Evolutionary conservation across 2,797 vertebrate species (phyloP).

Genomic region (Buceros bicornis): DNA sequence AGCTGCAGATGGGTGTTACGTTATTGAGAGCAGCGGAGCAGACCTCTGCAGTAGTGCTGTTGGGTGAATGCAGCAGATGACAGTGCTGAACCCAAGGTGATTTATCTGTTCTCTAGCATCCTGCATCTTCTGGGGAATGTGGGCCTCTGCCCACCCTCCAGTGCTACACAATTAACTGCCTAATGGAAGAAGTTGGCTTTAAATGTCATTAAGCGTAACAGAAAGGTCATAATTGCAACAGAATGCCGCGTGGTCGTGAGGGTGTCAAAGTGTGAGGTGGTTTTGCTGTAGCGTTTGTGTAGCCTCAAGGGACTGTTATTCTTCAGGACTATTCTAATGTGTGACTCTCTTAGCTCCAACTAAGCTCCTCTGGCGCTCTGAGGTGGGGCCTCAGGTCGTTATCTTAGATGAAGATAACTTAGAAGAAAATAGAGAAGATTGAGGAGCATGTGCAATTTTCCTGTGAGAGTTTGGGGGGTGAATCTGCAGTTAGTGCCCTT

Average conservation of each 20-base stretch:
- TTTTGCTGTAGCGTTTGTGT: background rate
- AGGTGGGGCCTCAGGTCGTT: background rate
- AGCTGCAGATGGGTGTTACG: rapidly evolving
- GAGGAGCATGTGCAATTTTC: background rate
- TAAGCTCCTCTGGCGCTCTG: background rate
- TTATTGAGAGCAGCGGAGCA: background rate
- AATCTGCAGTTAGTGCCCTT: background rate
- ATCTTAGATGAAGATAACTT: background rate
- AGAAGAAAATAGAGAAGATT: background rate
- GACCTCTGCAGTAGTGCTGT: rapidly evolving
- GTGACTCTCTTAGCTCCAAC: rapidly evolving
- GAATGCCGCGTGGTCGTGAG: background rate
- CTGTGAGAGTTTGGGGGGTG: background rate
- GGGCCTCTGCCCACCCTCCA: background rate
- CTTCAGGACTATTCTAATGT: background rate
- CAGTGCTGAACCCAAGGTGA: background rate
- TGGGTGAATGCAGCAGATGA: background rate
- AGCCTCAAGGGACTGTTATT: background rate
- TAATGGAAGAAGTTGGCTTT: background rate
- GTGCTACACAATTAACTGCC: background rate
- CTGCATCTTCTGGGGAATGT: background rate
- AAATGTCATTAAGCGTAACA: background rate
- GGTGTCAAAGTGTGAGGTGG: background rate
- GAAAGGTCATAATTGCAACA: background rate
- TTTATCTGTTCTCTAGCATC: background rate